These are phyloP conservation scores for Phorcus lineatus DNA, from an alignment of 2,888 invertebrate genomes.

Conservation along the genomic window DNA sequence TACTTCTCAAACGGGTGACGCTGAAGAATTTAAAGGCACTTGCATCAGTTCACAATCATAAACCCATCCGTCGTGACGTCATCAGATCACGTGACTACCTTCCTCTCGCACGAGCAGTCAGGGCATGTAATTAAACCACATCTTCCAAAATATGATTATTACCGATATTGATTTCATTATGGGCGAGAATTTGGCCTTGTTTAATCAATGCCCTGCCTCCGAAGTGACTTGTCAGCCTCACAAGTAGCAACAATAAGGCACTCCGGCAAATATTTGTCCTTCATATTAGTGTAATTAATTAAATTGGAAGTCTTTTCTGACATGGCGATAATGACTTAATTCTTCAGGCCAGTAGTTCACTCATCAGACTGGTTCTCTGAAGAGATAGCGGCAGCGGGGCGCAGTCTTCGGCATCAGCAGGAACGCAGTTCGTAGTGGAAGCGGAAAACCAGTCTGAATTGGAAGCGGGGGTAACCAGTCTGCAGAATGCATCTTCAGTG, in stretches of 20 bases:
- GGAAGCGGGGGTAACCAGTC: background rate
- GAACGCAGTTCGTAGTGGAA: background rate
- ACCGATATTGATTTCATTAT: conserved; percentile 28
- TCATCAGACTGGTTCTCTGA: background rate
- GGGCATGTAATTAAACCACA: conserved; percentile 26
- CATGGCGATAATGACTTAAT: conserved; percentile 33
- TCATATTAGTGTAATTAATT: conserved; percentile 36
- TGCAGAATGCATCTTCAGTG: too few relatives aligned
- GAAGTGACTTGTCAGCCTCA: conserved; percentile 24
- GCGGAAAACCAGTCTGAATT: background rate
- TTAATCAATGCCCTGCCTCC: conserved; percentile 27
- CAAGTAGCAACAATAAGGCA: conserved; percentile 26
- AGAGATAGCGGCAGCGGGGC: background rate
- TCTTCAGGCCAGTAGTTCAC: conserved; percentile 22
- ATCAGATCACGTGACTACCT: conserved; percentile 2
- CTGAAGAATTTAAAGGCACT: too few relatives aligned
- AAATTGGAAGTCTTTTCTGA: conserved; percentile 33
- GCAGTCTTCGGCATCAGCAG: background rate
- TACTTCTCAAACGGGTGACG: too few relatives aligned
- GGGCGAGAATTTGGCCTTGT: conserved; percentile 15
- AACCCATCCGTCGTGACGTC: background rate
- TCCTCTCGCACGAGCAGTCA: background rate
- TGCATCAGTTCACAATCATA: too few relatives aligned
- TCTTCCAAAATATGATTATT: conserved; percentile 20
- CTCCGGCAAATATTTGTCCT: conserved; percentile 32